Base-by-base conservation (phyloP, 2,113 vertebrate species). In the Helogale parvula region DNA sequence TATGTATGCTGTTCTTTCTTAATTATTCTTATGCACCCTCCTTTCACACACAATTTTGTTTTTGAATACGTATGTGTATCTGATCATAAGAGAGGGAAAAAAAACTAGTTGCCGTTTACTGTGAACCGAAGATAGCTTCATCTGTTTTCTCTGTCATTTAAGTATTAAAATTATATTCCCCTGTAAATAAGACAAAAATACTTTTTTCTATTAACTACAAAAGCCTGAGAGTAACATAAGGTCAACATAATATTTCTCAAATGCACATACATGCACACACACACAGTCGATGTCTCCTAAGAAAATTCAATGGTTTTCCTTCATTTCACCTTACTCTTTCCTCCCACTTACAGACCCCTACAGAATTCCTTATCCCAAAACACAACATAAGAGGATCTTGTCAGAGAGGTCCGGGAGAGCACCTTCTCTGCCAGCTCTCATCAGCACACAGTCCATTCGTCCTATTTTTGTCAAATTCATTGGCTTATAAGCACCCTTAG, bases 111-210 rank as follows among this genome's bases (percentile, higher is more conserved):
- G 81, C 97, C n/a, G 96, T 96, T 77, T 88, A 94, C 80, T 88
- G 35, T 74, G 45, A 95, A 84, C 90, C 89, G 50, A 97, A 94
- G 66, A 94, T 86, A 94, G 21, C 91, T 93, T 97, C 97, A 97
- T 97, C 92, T 93, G 69, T 69, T 66, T 90, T 96, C 80, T 97
- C 87, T 98, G 68, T 84, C 83, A 90, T 74, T 80, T 96, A 93
- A 92, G 71, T 87, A 47, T 93, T 97, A 97, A 97, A 96, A 97
- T 95, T 84, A 71, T 95, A 97, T 97, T 96, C 21, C 86, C 92
- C 6, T 96, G 57, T 88, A 96, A 94, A 90, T 85, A 84, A 93
- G 85, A 93, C 7, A 74, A 74, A 94, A 97, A 88, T 85, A 9
- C 33, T 98, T 35, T 4, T 50, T 93, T 96, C 65, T 85, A 29